These are phyloP conservation scores for Poecilia gillii DNA, from an alignment of 2,797 vertebrate genomes.

Conservation along the genomic window DNA sequence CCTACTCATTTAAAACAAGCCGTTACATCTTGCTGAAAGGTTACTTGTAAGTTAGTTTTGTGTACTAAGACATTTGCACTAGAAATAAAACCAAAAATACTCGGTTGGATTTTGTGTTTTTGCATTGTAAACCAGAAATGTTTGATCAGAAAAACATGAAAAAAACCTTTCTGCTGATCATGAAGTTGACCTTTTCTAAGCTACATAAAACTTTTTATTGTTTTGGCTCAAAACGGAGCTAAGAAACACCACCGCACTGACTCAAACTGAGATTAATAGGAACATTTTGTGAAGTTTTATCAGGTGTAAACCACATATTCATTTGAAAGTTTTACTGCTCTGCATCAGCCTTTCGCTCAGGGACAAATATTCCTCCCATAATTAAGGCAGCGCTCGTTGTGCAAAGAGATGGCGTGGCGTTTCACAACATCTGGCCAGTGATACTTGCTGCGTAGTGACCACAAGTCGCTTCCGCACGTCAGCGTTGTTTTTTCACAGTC, in stretches of 20 bases:
- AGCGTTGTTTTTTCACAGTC: conserved; percentile 68
- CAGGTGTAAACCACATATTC: neutral
- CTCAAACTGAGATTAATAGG: neutral
- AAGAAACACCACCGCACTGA: neutral
- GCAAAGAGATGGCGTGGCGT: conserved; percentile 71
- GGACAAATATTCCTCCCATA: conserved; percentile 23
- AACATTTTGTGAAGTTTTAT: neutral
- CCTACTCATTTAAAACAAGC: too few species aligned
- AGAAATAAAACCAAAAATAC: too few species aligned
- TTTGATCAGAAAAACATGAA: neutral
- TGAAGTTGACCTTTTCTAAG: neutral
- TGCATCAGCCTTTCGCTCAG: neutral
- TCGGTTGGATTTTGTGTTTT: too few species aligned
- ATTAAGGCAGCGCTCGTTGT: conserved; percentile 55
- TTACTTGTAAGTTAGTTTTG: too few species aligned
- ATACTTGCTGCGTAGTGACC: conserved; percentile 73
- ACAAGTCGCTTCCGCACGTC: conserved; percentile 74
- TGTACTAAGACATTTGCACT: too few species aligned
- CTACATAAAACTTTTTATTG: neutral
- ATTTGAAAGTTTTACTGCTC: neutral
- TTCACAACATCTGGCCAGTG: conserved; percentile 79
- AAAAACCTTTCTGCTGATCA: neutral
- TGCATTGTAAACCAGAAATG: neutral
- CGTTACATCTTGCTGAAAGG: too few species aligned
- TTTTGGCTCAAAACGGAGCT: neutral